Percentiles rank a stretch among this genome's conserved stretches.
These are phyloP conservation scores for Halocynthia roretzi DNA, from an alignment of 23 tunicate genomes.

Conservation along the genomic window DNA sequence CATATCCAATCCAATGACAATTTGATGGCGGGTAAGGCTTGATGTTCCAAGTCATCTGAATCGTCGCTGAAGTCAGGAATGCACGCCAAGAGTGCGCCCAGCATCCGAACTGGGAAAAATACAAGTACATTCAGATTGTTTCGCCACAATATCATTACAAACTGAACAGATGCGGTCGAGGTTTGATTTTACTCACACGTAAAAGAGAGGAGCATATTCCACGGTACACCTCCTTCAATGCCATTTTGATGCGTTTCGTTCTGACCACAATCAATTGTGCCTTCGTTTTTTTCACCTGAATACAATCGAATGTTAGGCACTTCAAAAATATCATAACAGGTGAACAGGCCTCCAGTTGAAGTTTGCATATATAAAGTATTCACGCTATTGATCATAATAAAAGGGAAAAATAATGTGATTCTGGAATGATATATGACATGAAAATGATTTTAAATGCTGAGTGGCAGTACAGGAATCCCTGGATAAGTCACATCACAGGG, in stretches of 20 bases:
- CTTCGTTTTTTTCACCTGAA: too few relatives aligned
- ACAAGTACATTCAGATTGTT: neutral
- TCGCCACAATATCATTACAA: neutral
- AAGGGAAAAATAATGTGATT: too few relatives aligned
- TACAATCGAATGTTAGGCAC: too few relatives aligned
- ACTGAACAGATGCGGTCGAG: neutral
- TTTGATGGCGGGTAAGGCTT: slow-evolving; percentile 70
- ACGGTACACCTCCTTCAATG: slow-evolving; percentile 6
- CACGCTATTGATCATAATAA: too few relatives aligned
- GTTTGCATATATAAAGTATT: too few relatives aligned
- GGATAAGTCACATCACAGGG: too few relatives aligned
- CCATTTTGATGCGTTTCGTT: slow-evolving; percentile 10
- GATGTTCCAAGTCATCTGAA: slow-evolving; percentile 73
- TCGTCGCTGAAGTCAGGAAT: slow-evolving; percentile 88
- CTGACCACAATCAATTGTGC: neutral
- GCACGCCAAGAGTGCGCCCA: slow-evolving; percentile 68
- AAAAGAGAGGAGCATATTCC: slow-evolving; percentile 18
- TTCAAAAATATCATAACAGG: too few relatives aligned
- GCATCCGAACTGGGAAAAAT: slow-evolving; percentile 54
- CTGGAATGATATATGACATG: too few relatives aligned
- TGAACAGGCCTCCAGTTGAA: too few relatives aligned
- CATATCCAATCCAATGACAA: slow-evolving; percentile 75
- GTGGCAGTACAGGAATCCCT: too few relatives aligned
- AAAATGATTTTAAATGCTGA: too few relatives aligned
- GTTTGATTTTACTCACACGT: neutral